Percentiles rank a stretch among this genome's conserved stretches.
These are phyloP conservation scores for Capromys pilorides DNA, from an alignment of 2,797 vertebrate genomes.

Conservation along the genomic window DNA sequence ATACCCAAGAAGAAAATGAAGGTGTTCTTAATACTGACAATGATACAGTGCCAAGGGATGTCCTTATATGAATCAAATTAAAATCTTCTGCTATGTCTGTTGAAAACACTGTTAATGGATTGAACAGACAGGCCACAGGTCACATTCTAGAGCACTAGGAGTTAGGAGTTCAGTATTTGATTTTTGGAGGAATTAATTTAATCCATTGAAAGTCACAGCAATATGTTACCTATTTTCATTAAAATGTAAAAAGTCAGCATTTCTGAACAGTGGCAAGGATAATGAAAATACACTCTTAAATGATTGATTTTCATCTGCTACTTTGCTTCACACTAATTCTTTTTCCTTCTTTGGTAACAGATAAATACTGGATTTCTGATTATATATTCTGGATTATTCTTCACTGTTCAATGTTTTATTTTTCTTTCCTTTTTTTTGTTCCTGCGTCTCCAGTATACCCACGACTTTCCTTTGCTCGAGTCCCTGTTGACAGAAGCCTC, in stretches of 20 bases:
- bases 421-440: neutral
- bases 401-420: no score
- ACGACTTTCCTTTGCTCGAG: neutral
- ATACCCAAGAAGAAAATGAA: constrained; percentile 28
- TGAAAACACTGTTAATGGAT: neutral
- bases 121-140: constrained; percentile 14
- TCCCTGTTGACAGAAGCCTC: neutral
- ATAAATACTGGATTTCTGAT: neutral
- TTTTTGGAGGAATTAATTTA: neutral
- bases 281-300: neutral
- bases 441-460: neutral
- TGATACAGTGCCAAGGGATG: neutral
- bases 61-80: neutral
- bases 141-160: neutral
- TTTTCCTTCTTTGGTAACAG: neutral
- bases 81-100: neutral
- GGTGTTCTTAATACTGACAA: neutral
- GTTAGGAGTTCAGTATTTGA: neutral
- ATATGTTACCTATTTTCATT: no score
- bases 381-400: neutral
- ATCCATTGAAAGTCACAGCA: neutral
- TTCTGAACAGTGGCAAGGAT: neutral
- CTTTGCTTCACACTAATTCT: neutral
- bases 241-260: no score
- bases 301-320: neutral